A percentile compares a stretch with the other conserved stretches of the same genome.
These are phyloP conservation scores for Hoplodrina ambigua DNA, from an alignment of 2,888 invertebrate species.

Conservation along the genomic window DNA sequence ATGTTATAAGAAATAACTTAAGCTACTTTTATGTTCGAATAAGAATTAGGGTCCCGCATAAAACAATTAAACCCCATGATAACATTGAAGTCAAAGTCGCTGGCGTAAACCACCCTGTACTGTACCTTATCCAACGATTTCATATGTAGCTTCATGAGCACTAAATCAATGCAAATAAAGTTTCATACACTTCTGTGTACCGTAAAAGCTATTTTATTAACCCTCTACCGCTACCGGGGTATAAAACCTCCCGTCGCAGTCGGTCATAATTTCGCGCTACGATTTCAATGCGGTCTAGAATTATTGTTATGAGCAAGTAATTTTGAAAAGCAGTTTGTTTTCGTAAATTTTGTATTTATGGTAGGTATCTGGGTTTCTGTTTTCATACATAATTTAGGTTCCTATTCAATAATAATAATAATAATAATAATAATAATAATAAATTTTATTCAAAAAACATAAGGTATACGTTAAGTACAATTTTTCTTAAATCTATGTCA, in stretches of 20 bases:
- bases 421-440: too few species aligned
- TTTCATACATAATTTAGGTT: constrained; percentile 7
- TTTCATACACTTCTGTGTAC: constrained; percentile 13
- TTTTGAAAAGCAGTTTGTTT: constrained; percentile 7
- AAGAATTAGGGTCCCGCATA: too few species aligned
- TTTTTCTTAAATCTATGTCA: too few species aligned
- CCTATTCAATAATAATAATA: too few species aligned
- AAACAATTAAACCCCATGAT: too few species aligned
- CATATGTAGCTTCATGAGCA: background rate
- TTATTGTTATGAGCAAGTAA: constrained; percentile 10
- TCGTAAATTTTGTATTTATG: constrained; percentile 10
- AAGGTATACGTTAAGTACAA: too few species aligned
- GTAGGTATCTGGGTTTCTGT: constrained; percentile 7
- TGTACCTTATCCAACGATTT: too few species aligned
- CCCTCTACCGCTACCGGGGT: constrained; percentile 8
- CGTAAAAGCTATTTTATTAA: constrained; percentile 37
- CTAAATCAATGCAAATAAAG: constrained; percentile 28
- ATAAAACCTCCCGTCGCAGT: constrained; percentile 7
- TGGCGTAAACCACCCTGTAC: too few species aligned
- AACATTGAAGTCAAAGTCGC: too few species aligned
- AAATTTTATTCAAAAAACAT: too few species aligned
- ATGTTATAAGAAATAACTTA: too few species aligned
- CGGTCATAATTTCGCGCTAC: constrained; percentile 23
- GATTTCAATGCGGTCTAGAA: constrained; percentile 20
- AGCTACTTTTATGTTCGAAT: too few species aligned